Conservation (phyloP, 1,140 invertebrate species). For the Agrilus planipennis region DNA sequence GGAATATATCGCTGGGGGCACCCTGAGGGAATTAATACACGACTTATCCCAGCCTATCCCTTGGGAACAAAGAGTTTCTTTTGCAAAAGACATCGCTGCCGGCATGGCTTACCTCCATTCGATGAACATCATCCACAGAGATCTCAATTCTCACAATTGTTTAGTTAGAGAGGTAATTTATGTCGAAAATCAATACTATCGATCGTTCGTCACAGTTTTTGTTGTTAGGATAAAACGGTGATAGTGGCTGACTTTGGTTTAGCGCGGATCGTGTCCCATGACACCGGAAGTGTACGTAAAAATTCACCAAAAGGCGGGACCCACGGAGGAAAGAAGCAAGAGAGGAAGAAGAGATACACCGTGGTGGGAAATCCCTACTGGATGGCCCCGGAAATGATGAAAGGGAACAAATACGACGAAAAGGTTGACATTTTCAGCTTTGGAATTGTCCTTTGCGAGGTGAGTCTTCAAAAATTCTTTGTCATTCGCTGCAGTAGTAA, state of each 20-base stretch:
- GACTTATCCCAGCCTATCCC: constrained; percentile 54
- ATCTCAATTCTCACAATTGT: constrained; percentile 94
- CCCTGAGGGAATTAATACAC: constrained; percentile 73
- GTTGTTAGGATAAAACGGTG: constrained; percentile 62
- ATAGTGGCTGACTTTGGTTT: constrained; percentile 93
- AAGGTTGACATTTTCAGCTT: constrained; percentile 96
- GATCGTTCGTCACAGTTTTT: constrained; percentile 8
- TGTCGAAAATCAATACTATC: background rate
- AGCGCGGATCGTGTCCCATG: constrained; percentile 71
- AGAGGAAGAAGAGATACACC: constrained; percentile 57
- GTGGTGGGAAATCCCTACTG: constrained; percentile 93
- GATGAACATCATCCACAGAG: constrained; percentile 89
- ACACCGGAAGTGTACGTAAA: constrained; percentile 31
- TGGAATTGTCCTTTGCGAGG: constrained; percentile 91
- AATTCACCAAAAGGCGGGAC: constrained; percentile 17
- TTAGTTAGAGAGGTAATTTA: constrained; percentile 66
- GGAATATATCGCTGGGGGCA: constrained; percentile 80
- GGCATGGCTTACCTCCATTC: constrained; percentile 91
- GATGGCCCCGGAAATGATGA: constrained; percentile 99
- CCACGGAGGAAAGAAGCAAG: constrained; percentile 38
- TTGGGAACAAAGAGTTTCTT: constrained; percentile 72
- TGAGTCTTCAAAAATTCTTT: constrained; percentile 36
- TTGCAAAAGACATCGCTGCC: constrained; percentile 82
- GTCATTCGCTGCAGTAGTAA: too few relatives aligned
- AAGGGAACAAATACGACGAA: constrained; percentile 90